Evolutionary conservation across 1,140 invertebrate genomes (phyloP), one percentile per base, ranked within the genome.

Genomic region (Diuraphis noxia): DNA sequence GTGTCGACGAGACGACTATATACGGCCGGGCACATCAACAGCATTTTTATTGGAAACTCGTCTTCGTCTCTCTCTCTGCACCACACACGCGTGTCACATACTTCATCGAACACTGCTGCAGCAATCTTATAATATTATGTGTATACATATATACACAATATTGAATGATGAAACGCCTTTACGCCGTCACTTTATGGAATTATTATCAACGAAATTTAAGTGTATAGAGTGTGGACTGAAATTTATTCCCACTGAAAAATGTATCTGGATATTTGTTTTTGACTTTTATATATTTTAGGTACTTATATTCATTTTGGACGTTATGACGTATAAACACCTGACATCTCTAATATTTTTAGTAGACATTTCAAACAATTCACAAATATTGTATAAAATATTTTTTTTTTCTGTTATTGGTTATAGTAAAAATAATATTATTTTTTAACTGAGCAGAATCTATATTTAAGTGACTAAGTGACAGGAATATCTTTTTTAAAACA

Each of bases 21-120:
- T 87, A 87, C 85, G 85, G 43, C 41, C 30, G 43, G 85, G 46
- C 46, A 87, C 85, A 34, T 87, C 38, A 36, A 38, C 46, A 38
- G 49, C 46, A 52, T 87, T 87, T 84, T 87, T 87, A 52, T 52
- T 87, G 43, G 36, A 86, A 52, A 52, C 84, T 86, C 84, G 84
- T 86, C 43, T 52, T 52, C 43, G 84, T 52, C 84, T 86, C 84
- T 38, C 13, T 38, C 25, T 30, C n/a, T 30, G n/a, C 30, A 40
- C 6, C 41, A 6, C 41, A 34, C 41, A 84, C 81, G 81, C 81
- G 17, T 34, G 30, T 43, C 40, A 84, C 41, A 84, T 43, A 43
- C 41, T 84, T 84, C 30, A 84, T 46, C 7, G 30, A 34, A 84
- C 41, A 43, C 10, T 63, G 30, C n/a, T n/a, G n/a, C n/a, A n/a